These are phyloP conservation scores for Pseudorhombus dupliciocellatus DNA, from an alignment of 2,113 vertebrate species.

Conservation along the genomic window DNA sequence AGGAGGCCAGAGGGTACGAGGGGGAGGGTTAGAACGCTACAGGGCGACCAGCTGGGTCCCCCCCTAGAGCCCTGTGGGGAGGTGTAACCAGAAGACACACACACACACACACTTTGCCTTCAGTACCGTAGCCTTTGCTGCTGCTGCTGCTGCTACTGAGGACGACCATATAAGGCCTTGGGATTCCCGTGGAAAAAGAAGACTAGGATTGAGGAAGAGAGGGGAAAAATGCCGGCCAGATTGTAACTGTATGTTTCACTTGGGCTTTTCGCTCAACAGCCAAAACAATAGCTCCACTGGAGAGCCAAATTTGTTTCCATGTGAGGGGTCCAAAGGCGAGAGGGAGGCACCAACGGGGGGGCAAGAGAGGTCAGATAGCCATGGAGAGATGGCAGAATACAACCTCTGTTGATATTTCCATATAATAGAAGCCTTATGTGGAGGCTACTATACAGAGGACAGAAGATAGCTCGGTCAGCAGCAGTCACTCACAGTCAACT, in stretches of 20 bases:
- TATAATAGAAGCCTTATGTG: constrained; percentile 62
- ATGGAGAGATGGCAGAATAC: constrained; percentile 42
- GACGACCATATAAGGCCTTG: constrained; percentile 93
- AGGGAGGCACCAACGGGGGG: constrained; percentile 16
- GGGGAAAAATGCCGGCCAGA: constrained; percentile 60
- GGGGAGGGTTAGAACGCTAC: constrained; percentile 61
- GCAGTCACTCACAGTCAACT: constrained; percentile 41
- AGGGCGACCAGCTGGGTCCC: constrained; percentile 79
- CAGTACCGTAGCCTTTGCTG: constrained; percentile 42
- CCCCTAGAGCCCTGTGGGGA: constrained; percentile 79
- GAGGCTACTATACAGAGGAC: constrained; percentile 36
- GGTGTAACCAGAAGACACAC: constrained; percentile 75
- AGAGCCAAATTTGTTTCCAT: constrained; percentile 66
- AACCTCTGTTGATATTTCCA: constrained; percentile 60
- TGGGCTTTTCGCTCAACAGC: constrained; percentile 62
- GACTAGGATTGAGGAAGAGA: constrained; percentile 60
- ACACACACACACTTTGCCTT: constrained; percentile 44
- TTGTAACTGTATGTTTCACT: constrained; percentile 70
- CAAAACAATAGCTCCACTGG: constrained; percentile 70
- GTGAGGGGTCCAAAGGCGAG: constrained; percentile 56
- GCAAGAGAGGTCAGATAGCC: constrained; percentile 47
- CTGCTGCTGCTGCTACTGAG: constrained; percentile 70
- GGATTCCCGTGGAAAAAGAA: constrained; percentile 90
- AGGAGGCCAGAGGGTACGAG: constrained; percentile 69
- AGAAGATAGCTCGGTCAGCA: constrained; percentile 47